Conservation (phyloP, 2,888 invertebrate genomes). For the Cyaniris semiargus region DNA sequence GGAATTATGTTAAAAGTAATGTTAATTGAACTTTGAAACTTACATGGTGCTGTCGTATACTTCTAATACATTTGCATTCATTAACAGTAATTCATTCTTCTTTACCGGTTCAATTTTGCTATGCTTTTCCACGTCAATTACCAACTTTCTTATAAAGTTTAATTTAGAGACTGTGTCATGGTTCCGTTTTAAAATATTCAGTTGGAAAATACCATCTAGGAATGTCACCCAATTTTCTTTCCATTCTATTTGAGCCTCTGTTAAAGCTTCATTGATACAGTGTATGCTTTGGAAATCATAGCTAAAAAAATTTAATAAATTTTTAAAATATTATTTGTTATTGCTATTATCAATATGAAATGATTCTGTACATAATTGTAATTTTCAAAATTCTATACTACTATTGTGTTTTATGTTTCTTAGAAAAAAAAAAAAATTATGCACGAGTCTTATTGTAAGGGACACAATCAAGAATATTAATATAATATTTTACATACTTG, state of each 20-base stretch:
- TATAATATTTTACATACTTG: constrained; percentile 44
- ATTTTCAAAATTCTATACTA: background rate
- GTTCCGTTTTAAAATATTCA: constrained; percentile 82
- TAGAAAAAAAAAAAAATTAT: too few species aligned
- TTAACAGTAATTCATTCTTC: constrained; percentile 36
- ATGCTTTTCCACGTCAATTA: constrained; percentile 51
- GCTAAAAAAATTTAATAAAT: constrained; percentile 41
- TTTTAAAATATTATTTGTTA: background rate
- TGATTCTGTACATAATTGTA: too few species aligned
- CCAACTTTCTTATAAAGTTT: constrained; percentile 57
- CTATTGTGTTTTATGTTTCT: too few species aligned
- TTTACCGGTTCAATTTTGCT: constrained; percentile 20
- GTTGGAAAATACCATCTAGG: constrained; percentile 90
- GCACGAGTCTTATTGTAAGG: too few species aligned
- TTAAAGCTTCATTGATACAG: constrained; percentile 48
- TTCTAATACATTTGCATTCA: constrained; percentile 46
- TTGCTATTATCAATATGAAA: constrained; percentile 33
- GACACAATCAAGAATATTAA: too few species aligned
- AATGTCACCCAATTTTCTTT: constrained; percentile 89
- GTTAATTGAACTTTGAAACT: background rate
- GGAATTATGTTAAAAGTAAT: background rate
- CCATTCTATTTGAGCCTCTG: constrained; percentile 78
- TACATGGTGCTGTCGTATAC: constrained; percentile 47
- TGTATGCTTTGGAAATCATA: constrained; percentile 53
- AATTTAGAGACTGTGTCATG: constrained; percentile 83